Evolutionary conservation across 2,888 invertebrate genomes (phyloP), one percentile per base, ranked within the genome.

Genomic region (Calephelis perditalis): DNA sequence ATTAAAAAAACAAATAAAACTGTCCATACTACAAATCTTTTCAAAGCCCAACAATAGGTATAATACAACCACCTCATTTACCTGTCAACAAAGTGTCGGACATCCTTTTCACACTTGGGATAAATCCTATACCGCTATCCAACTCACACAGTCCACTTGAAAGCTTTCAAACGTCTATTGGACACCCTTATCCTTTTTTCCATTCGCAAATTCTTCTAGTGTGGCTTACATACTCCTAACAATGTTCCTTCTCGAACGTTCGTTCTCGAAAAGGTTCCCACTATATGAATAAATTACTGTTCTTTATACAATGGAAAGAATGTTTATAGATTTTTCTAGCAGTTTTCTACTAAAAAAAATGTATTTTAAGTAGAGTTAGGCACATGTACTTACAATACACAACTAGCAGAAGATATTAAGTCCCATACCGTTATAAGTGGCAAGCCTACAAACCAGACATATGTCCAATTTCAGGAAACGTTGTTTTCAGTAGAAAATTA

Each of bases 81-180:
- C 55, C 63, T 59, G 56, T 62, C 59, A 62, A 44, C 55, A 55
- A 44, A 49, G 57, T 45, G 56, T 52, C 52, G 52, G 26, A 10
- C 26, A 44, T 62, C 62, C 47, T 55, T 36, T 47, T 63, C 60
- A 15, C 55, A 56, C 62, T 40, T 52, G 47, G n/a, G 55, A 44
- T 55, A 45, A n/a, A 52, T 7, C 45, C 45, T 11, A 54, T 43
- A 9, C n/a, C 12, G 11, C 15, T 56, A 49, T 15, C 10, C 44
- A 8, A 37, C 36, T 46, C 12, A 36, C 8, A 36, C 63, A 65
- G 64, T 61, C 66, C 67, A 71, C 68, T 67, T 63, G 64, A 66
- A 65, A 59, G 65, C 66, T 68, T 70, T 73, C 64, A 72, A 70
- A 68, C 66, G 62, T 67, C 67, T 64, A 68, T 68, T 70, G 66